A percentile compares a stretch with the other conserved stretches of the same genome.
phyloP scores from a whole-genome alignment of 2,888 invertebrate species.

The Nephrocerus scutellatus region DNA sequence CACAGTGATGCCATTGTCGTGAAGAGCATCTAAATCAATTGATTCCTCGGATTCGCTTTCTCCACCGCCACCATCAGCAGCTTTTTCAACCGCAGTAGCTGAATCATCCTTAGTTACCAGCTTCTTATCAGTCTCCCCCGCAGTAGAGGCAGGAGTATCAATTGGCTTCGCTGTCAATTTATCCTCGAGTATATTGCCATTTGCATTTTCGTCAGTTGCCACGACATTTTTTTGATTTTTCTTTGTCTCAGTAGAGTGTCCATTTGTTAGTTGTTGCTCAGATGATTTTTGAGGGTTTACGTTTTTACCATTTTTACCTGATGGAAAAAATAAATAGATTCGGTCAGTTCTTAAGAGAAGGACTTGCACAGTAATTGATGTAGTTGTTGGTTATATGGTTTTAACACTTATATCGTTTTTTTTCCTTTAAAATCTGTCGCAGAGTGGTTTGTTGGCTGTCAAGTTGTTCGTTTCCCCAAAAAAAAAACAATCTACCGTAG shows the following conservation, averaged over 20 bases:
- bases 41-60: conserved; percentile 30
- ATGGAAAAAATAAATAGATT: conserved; percentile 2
- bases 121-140: conserved; percentile 13
- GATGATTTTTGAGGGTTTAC: conserved; percentile 15
- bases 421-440: no score
- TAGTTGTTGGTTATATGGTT: no score
- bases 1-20: conserved; percentile 88
- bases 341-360: no score
- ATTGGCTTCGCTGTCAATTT: conserved; percentile 17
- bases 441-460: no score
- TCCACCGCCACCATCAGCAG: conserved; percentile 22
- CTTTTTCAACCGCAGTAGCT: conserved; percentile 5
- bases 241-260: conserved; percentile 24
- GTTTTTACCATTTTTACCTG: conserved; percentile 25
- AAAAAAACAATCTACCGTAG: no score
- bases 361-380: no score
- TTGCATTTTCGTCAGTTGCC: conserved; percentile 21
- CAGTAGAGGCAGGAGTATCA: conserved; percentile 13
- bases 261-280: conserved; percentile 30
- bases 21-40: conserved; percentile 65
- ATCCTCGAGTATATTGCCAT: conserved; percentile 28
- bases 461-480: no score
- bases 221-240: conserved; percentile 14
- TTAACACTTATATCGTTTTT: no score
- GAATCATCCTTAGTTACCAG: conserved; percentile 8